Conservation (phyloP, 2,797 vertebrate species). For the Phrynocephalus forsythii region DNA sequence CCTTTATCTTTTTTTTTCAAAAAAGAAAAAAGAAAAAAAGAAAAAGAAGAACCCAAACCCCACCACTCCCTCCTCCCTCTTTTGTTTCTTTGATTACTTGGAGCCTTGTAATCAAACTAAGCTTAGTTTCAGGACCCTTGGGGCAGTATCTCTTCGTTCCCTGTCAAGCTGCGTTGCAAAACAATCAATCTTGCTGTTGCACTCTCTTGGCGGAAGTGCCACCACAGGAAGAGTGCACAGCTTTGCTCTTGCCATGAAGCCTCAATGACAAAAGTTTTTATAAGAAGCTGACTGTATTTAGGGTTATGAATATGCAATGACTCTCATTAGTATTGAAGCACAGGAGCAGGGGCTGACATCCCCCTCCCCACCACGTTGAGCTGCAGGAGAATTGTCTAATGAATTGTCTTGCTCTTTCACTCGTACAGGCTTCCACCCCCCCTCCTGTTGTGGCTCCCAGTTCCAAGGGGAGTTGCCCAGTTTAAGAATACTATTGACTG, state of each 20-base stretch:
- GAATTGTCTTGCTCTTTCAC: slow-evolving; percentile 84
- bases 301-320: slow-evolving; percentile 92
- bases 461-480: slow-evolving; percentile 77
- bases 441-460: slow-evolving; percentile 66
- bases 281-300: slow-evolving; percentile 85
- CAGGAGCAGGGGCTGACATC: slow-evolving; percentile 80
- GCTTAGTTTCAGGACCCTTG: slow-evolving; percentile 88
- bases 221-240: slow-evolving; percentile 77
- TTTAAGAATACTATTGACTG: slow-evolving; percentile 77
- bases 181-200: slow-evolving; percentile 94
- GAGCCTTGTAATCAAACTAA: slow-evolving; percentile 92
- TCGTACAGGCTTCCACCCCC: slow-evolving; percentile 66
- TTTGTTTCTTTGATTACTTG: slow-evolving; percentile 90
- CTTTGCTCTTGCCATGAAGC: slow-evolving; percentile 82
- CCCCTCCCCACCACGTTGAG: slow-evolving; percentile 78
- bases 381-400: slow-evolving; percentile 82
- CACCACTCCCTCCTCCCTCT: slow-evolving; percentile 57
- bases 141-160: slow-evolving; percentile 90
- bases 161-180: slow-evolving; percentile 90
- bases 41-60: not conserved
- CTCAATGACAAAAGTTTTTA: slow-evolving; percentile 83
- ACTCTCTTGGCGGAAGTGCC: slow-evolving; percentile 78
- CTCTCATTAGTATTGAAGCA: slow-evolving; percentile 86
- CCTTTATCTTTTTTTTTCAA: slow-evolving; percentile 64
- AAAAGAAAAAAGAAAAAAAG: slow-evolving; percentile 3